These are phyloP conservation scores for Karalla daura DNA, from an alignment of 2,797 vertebrate genomes.

Conservation along the genomic window DNA sequence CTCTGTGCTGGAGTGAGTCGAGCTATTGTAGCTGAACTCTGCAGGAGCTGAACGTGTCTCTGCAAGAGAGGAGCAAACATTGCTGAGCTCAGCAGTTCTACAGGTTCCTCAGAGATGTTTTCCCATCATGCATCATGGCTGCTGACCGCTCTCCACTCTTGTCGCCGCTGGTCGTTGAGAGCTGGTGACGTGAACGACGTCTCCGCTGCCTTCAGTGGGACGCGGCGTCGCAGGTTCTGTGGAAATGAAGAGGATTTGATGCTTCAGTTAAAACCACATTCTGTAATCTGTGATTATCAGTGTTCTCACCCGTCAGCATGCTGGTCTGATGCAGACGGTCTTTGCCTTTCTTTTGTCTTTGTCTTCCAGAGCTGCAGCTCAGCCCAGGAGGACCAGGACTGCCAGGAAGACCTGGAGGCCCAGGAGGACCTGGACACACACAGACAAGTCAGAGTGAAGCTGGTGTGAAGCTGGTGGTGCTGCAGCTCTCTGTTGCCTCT, in stretches of 20 bases:
- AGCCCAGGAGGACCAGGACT: slow-evolving; percentile 70
- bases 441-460: slow-evolving; percentile 12
- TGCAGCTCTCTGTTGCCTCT: slow-evolving; percentile 19
- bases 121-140: neutral
- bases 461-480: too few relatives aligned
- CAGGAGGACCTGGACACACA: slow-evolving; percentile 60
- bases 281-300: too few relatives aligned
- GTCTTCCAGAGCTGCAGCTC: slow-evolving; percentile 68
- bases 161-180: neutral
- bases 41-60: slow-evolving; percentile 17
- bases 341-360: slow-evolving; percentile 69
- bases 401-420: slow-evolving; percentile 82
- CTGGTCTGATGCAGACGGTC: slow-evolving; percentile 56
- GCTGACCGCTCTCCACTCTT: neutral
- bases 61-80: neutral
- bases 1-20: slow-evolving; percentile 12
- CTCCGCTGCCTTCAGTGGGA: slow-evolving; percentile 1
- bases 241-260: neutral
- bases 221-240: slow-evolving; percentile 29
- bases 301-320: slow-evolving; percentile 63
- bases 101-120: neutral
- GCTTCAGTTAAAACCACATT: neutral
- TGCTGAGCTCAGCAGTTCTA: neutral
- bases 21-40: neutral
- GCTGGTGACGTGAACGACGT: neutral